Evolutionary conservation across 2,888 invertebrate species (phyloP).

Genomic region (Andrena minutula): DNA sequence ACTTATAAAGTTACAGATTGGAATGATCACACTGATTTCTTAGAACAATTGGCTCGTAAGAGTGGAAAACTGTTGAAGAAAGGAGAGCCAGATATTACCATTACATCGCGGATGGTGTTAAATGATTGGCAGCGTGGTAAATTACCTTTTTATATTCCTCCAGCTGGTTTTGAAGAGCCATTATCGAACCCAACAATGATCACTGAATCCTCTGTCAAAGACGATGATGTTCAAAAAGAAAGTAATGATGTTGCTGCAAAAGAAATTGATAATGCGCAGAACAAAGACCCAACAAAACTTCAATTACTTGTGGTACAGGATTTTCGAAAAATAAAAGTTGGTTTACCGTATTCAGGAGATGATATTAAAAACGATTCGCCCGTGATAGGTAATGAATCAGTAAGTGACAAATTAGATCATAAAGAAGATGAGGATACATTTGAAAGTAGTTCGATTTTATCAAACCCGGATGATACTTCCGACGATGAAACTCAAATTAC

Average conservation of each 20-base stretch:
- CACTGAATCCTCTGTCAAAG: conserved; percentile 79
- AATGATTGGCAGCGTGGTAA: conserved; percentile 99
- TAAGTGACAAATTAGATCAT: not conserved
- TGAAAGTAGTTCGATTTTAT: conserved; percentile 28
- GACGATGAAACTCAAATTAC: conserved; percentile 74
- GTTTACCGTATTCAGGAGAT: conserved; percentile 88
- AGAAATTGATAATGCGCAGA: conserved; percentile 24
- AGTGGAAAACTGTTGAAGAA: conserved; percentile 97
- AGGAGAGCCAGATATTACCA: conserved; percentile 97
- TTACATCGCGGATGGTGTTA: conserved; percentile 96
- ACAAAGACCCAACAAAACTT: conserved; percentile 43
- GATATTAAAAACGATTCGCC: conserved; percentile 84
- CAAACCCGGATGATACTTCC: conserved; percentile 21
- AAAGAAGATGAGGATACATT: conserved; percentile 22
- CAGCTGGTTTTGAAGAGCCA: conserved; percentile 92
- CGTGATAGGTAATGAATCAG: conserved; percentile 26
- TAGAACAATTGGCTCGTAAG: conserved; percentile 95
- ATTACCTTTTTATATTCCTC: conserved; percentile 96
- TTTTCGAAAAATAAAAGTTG: conserved; percentile 92
- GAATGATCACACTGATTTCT: conserved; percentile 93
- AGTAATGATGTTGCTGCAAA: conserved; percentile 17
- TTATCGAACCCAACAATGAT: conserved; percentile 84
- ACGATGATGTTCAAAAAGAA: conserved; percentile 15
- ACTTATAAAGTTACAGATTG: conserved; percentile 95
- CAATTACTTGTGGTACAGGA: conserved; percentile 83